Conservation (phyloP, 2,888 invertebrate species). For the Drosophila formosana region DNA sequence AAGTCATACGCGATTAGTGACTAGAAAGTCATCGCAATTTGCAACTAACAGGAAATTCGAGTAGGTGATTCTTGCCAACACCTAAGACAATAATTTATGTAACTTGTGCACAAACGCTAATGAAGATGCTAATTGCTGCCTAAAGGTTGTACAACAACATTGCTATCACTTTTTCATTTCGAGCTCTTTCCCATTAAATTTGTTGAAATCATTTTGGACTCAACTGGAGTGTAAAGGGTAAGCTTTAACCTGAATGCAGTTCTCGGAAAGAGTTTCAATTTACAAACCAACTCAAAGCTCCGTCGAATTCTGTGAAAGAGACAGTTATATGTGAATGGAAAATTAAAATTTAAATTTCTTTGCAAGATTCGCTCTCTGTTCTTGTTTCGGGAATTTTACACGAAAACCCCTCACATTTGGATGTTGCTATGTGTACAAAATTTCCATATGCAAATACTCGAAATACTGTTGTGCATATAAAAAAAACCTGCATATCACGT, state of each 20-base stretch:
- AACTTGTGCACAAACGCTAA: neutral
- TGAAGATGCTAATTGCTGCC: neutral
- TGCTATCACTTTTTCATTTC: neutral
- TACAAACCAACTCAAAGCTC: too few species aligned
- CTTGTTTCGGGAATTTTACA: neutral
- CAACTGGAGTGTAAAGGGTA: too few species aligned
- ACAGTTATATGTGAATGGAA: neutral
- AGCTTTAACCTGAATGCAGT: too few species aligned
- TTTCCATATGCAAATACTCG: conserved; percentile 40
- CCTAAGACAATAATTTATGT: neutral
- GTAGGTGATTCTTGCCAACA: neutral
- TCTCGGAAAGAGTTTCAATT: too few species aligned
- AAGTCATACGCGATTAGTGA: conserved; percentile 55
- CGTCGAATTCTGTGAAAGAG: neutral
- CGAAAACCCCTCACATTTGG: neutral
- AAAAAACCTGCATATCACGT: conserved; percentile 42
- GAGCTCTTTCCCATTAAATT: neutral
- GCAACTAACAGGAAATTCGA: neutral
- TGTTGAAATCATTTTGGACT: too few species aligned
- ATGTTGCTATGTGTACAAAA: conserved; percentile 1
- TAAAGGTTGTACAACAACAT: neutral
- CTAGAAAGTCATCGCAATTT: conserved; percentile 10
- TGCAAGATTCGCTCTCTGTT: neutral
- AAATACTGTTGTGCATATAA: conserved; percentile 8
- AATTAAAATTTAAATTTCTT: neutral